Percentiles rank a stretch among this genome's conserved stretches.
Conservation (phyloP, 2,888 invertebrate genomes). For the Tubulanus polymorphus region DNA sequence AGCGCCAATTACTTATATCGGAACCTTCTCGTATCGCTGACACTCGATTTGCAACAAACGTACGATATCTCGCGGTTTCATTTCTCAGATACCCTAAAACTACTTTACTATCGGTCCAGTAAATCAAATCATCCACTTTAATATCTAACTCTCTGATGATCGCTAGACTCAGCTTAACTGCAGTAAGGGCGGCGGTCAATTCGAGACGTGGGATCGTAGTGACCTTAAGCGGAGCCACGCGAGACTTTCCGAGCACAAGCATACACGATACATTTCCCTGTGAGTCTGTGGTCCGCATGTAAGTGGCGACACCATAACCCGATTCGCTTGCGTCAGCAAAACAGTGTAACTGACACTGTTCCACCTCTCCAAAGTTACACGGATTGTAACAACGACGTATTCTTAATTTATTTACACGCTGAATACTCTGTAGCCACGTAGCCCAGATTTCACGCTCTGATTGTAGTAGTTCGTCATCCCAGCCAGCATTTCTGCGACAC, state of each 20-base stretch:
- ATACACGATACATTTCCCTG: neutral
- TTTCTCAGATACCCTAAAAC: neutral
- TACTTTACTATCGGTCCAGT: neutral
- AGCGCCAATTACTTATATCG: neutral
- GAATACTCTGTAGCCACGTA: no score
- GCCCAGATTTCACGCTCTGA: no score
- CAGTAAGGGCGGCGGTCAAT: neutral
- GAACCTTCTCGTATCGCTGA: neutral
- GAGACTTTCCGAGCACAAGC: neutral
- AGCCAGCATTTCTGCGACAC: constrained; percentile 5
- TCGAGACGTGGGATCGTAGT: constrained; percentile 4
- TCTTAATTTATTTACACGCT: no score
- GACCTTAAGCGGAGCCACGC: constrained; percentile 5
- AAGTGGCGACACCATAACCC: constrained; percentile 13
- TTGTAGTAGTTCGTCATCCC: no score
- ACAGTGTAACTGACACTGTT: constrained; percentile 14
- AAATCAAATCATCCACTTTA: neutral
- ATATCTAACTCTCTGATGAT: neutral
- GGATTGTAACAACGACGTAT: no score
- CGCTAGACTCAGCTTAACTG: neutral
- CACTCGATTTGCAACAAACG: neutral
- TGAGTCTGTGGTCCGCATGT: constrained; percentile 6
- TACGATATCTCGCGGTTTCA: neutral
- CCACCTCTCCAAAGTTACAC: no score
- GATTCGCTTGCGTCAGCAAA: constrained; percentile 18